Evolutionary conservation across 2,888 invertebrate species (phyloP).

Genomic region (Physocephala rufipes): DNA sequence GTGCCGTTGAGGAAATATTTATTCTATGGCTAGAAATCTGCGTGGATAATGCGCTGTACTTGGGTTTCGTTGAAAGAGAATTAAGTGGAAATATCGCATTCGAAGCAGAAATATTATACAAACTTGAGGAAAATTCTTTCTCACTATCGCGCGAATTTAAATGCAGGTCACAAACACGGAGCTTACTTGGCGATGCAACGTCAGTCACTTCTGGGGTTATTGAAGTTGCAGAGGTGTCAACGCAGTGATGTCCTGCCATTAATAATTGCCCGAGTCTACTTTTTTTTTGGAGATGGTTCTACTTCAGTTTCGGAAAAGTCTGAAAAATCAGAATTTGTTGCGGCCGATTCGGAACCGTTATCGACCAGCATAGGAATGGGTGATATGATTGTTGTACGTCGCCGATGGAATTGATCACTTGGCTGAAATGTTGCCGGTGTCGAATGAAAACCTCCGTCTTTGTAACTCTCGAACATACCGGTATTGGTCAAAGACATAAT

Average conservation of each 20-base stretch:
- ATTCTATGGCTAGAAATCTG: constrained; percentile 46
- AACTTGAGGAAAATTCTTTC: constrained; percentile 61
- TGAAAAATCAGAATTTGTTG: constrained; percentile 65
- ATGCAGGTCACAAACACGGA: constrained; percentile 74
- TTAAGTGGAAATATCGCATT: constrained; percentile 42
- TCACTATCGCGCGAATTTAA: constrained; percentile 73
- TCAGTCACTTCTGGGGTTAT: constrained; percentile 63
- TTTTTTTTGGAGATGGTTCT: constrained; percentile 82
- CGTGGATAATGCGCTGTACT: constrained; percentile 21
- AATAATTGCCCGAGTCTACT: constrained; percentile 66
- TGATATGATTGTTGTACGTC: constrained; percentile 60
- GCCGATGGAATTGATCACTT: constrained; percentile 62
- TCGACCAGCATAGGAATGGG: constrained; percentile 63
- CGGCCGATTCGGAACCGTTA: constrained; percentile 60
- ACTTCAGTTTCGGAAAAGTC: constrained; percentile 75
- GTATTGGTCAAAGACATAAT: constrained; percentile 71
- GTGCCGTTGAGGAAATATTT: constrained; percentile 53
- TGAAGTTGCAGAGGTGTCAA: constrained; percentile 52
- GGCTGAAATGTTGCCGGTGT: constrained; percentile 62
- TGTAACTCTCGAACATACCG: constrained; percentile 47
- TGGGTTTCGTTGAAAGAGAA: constrained; percentile 32
- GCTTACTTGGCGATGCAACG: constrained; percentile 75
- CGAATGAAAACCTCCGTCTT: constrained; percentile 60
- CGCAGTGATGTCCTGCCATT: constrained; percentile 67
- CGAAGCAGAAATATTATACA: constrained; percentile 38